These are phyloP conservation scores for Amphipyra tragopoginis DNA, from an alignment of 2,888 invertebrate genomes.

Conservation along the genomic window DNA sequence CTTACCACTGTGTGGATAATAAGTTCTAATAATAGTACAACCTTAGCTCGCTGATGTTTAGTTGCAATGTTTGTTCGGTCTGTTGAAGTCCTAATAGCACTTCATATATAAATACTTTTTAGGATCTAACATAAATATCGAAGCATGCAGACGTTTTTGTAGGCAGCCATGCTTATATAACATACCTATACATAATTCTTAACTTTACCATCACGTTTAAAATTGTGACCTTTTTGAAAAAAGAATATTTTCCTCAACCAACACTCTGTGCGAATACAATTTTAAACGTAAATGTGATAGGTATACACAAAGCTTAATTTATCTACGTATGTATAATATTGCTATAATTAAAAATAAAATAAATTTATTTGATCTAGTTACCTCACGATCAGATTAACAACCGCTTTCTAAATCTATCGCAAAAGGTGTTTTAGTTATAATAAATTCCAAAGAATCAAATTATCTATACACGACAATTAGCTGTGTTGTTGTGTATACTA, in stretches of 20 bases:
- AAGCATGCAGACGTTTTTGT: slow-evolving; percentile 46
- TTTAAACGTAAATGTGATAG: slow-evolving; percentile 56
- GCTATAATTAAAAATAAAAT: slow-evolving; percentile 62
- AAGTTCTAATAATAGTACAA: slow-evolving; percentile 13
- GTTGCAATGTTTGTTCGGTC: slow-evolving; percentile 25
- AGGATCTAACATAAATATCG: slow-evolving; percentile 56
- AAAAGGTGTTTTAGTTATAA: slow-evolving; percentile 38
- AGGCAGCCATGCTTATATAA: slow-evolving; percentile 36
- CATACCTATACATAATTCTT: slow-evolving; percentile 35
- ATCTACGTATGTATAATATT: slow-evolving; percentile 74
- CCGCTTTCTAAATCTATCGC: slow-evolving; percentile 48
- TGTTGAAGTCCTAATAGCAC: slow-evolving; percentile 46
- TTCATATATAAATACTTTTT: slow-evolving; percentile 51
- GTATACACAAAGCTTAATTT: slow-evolving; percentile 59
- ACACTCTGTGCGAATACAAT: slow-evolving; percentile 46
- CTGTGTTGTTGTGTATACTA: slow-evolving; percentile 41
- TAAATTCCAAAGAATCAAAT: slow-evolving; percentile 48
- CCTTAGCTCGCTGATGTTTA: slow-evolving; percentile 2
- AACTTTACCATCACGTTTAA: slow-evolving; percentile 54
- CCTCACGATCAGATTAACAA: slow-evolving; percentile 62
- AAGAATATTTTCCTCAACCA: slow-evolving; percentile 26
- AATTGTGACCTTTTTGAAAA: slow-evolving; percentile 47
- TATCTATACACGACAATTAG: slow-evolving; percentile 48
- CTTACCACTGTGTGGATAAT: not conserved
- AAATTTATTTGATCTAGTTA: slow-evolving; percentile 85